Conservation (phyloP, 2,797 vertebrate species). For the Myotis daubentonii region DNA sequence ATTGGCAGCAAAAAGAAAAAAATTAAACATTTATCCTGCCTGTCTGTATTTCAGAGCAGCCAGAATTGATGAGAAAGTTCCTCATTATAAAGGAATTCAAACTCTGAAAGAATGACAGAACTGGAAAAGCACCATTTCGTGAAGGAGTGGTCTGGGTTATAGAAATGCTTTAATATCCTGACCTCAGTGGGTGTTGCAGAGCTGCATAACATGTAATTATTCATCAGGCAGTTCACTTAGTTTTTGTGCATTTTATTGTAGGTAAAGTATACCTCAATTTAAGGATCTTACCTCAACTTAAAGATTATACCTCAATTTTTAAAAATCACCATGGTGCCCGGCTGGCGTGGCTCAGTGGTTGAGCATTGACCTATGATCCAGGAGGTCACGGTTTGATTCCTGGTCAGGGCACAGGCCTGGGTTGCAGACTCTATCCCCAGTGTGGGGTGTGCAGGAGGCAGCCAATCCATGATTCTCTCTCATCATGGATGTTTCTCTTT, state of each 20-base stretch:
- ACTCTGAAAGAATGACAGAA: not conserved
- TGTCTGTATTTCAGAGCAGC: not conserved
- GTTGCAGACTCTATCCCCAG: too few relatives aligned
- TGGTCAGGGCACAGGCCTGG: too few relatives aligned
- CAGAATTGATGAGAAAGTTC: constrained; percentile 32
- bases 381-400: too few relatives aligned
- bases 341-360: too few relatives aligned
- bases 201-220: not conserved
- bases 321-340: not conserved
- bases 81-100: constrained; percentile 35
- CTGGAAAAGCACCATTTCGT: constrained; percentile 25
- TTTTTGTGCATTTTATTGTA: constrained; percentile 38
- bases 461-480: too few relatives aligned
- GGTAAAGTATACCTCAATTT: not conserved
- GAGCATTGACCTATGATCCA: too few relatives aligned
- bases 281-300: not conserved
- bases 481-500: too few relatives aligned
- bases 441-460: too few relatives aligned
- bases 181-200: not conserved
- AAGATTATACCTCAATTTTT: not conserved
- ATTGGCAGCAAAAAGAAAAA: constrained; percentile 33
- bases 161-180: not conserved
- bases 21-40: not conserved
- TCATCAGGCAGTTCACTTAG: constrained; percentile 17
- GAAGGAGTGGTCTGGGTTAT: not conserved